phyloP scores from a whole-genome alignment of 2,797 vertebrate genomes.

The Nothura maculosa region DNA sequence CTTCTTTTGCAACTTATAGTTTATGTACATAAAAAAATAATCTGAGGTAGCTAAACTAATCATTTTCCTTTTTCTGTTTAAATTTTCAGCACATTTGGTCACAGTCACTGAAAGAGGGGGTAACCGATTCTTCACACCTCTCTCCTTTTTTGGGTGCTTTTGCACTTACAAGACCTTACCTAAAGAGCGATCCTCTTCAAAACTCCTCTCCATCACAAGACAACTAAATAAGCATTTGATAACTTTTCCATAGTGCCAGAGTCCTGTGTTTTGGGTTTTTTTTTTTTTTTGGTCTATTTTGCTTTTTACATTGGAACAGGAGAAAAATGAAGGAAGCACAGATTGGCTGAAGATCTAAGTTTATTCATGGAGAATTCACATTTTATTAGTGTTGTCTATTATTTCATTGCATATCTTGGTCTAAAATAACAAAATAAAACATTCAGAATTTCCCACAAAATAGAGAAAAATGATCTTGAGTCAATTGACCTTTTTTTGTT shows the following conservation, averaged over 20 bases:
- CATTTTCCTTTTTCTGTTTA: background rate
- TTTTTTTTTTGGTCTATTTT: background rate
- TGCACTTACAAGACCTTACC: background rate
- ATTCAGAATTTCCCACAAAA: background rate
- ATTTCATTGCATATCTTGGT: background rate
- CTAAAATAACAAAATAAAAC: background rate
- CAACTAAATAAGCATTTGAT: background rate
- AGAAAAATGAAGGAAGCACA: background rate
- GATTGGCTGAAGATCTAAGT: background rate
- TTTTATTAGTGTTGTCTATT: background rate
- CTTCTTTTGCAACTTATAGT: background rate
- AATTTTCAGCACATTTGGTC: background rate
- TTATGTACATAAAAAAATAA: background rate
- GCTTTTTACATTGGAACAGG: background rate
- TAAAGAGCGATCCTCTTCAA: background rate
- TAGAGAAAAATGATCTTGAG: background rate
- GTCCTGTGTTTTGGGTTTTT: too few species aligned
- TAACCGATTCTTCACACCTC: accelerated
- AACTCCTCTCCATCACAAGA: background rate
- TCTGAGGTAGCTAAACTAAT: background rate
- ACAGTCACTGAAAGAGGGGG: background rate
- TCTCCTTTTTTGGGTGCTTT: background rate
- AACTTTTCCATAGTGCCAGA: background rate
- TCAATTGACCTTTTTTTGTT: background rate
- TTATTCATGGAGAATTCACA: background rate